Evolutionary conservation across 2,888 invertebrate genomes (phyloP).

Genomic region (Plagiodera versicolora): DNA sequence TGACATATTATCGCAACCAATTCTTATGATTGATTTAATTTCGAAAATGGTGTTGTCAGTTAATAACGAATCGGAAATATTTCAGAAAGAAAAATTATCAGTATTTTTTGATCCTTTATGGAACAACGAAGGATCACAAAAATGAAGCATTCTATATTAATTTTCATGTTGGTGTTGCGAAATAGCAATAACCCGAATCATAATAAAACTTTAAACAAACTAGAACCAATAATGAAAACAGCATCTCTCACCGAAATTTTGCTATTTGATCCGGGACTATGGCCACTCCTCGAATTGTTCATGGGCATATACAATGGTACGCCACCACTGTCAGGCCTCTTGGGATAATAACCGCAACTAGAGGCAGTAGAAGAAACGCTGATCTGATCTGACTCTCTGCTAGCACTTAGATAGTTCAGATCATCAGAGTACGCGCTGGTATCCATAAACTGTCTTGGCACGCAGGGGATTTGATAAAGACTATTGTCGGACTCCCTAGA

Average conservation of each 20-base stretch:
- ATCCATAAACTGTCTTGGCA: slow-evolving; percentile 61
- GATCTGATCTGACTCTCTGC: slow-evolving; percentile 63
- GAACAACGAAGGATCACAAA: too few species aligned
- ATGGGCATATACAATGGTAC: slow-evolving; percentile 62
- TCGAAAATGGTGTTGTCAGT: too few species aligned
- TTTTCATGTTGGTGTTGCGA: too few species aligned
- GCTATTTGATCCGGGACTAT: slow-evolving; percentile 62
- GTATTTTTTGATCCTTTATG: too few species aligned
- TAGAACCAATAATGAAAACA: neutral
- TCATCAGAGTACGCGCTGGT: slow-evolving; percentile 62
- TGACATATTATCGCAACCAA: too few species aligned
- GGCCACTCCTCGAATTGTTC: slow-evolving; percentile 58
- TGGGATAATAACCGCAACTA: slow-evolving; percentile 60
- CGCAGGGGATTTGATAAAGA: slow-evolving; percentile 60
- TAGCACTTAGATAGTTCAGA: slow-evolving; percentile 54
- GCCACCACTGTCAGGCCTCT: slow-evolving; percentile 56
- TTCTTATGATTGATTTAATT: too few species aligned
- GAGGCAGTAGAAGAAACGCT: slow-evolving; percentile 65
- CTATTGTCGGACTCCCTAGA: slow-evolving; percentile 63
- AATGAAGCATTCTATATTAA: too few species aligned
- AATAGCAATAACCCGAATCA: too few species aligned
- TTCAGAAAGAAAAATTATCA: too few species aligned
- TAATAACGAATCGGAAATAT: too few species aligned
- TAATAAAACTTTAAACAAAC: too few species aligned
- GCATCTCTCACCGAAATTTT: slow-evolving; percentile 63